Conservation (phyloP, 2,888 invertebrate species). For the Scaptomyza polygonia region DNA sequence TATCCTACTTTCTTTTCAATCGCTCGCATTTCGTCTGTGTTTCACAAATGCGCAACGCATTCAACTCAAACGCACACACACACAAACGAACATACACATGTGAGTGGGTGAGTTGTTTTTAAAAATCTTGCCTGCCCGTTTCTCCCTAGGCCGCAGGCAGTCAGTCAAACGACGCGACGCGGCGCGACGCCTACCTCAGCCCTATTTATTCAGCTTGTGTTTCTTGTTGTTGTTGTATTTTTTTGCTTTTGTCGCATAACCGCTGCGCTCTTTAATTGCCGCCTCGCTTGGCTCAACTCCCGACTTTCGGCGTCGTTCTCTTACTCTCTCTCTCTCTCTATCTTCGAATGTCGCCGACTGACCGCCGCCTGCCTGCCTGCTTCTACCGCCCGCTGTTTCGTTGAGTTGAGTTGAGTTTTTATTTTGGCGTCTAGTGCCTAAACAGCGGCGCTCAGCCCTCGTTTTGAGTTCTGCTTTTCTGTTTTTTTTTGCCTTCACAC, state of each 20-base stretch:
- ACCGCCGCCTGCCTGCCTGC: slow-evolving; percentile 60
- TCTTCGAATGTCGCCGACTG: slow-evolving; percentile 54
- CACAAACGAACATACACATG: slow-evolving; percentile 12
- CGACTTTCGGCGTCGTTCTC: slow-evolving; percentile 27
- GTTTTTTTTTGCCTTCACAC: slow-evolving; percentile 54
- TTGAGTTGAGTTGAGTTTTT: slow-evolving; percentile 72
- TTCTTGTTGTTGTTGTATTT: background rate
- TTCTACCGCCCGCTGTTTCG: slow-evolving; percentile 68
- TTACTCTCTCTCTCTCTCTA: slow-evolving; percentile 6
- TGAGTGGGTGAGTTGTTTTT: slow-evolving; percentile 72
- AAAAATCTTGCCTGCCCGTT: slow-evolving; percentile 59
- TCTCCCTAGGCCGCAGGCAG: slow-evolving; percentile 35
- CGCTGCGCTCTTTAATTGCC: slow-evolving; percentile 74
- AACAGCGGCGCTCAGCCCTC: slow-evolving; percentile 40
- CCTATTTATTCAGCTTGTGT: slow-evolving; percentile 60
- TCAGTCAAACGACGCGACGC: slow-evolving; percentile 25
- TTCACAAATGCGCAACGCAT: slow-evolving; percentile 53
- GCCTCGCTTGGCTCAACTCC: slow-evolving; percentile 59
- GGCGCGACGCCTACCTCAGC: slow-evolving; percentile 68
- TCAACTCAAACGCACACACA: slow-evolving; percentile 21
- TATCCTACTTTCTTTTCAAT: slow-evolving; percentile 74
- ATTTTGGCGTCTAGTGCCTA: slow-evolving; percentile 68
- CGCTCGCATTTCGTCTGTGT: slow-evolving; percentile 38
- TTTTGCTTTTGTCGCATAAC: slow-evolving; percentile 73
- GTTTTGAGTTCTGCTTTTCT: slow-evolving; percentile 16